phyloP scores from a whole-genome alignment of 2,113 vertebrate genomes.

The Thalassarche chlororhynchos region DNA sequence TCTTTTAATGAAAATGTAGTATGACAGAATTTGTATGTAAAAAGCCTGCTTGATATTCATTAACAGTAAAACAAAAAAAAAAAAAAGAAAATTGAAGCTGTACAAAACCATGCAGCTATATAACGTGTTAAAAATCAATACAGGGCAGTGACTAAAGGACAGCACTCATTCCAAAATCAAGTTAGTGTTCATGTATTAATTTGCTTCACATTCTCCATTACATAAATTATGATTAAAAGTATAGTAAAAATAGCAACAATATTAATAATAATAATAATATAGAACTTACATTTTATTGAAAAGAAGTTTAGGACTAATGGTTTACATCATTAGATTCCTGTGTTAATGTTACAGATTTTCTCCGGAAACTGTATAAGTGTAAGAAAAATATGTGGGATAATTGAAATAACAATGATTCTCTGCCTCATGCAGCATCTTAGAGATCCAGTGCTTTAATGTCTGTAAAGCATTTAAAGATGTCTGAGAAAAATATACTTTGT shows the following conservation, averaged over 20 bases:
- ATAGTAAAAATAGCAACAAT: background rate
- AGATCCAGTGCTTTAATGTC: background rate
- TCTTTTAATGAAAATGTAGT: background rate
- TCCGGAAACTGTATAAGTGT: background rate
- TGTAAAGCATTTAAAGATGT: background rate
- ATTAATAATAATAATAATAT: background rate
- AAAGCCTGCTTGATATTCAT: background rate
- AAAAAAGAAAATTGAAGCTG: background rate
- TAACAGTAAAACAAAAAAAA: background rate
- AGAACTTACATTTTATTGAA: background rate
- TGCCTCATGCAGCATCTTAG: background rate
- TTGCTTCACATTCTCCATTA: background rate
- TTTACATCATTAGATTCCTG: background rate
- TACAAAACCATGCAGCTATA: background rate
- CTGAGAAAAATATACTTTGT: background rate
- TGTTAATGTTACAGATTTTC: background rate
- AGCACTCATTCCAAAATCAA: background rate
- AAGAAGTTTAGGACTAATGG: background rate
- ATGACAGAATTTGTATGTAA: background rate
- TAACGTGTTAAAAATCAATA: background rate
- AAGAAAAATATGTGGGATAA: background rate
- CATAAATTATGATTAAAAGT: background rate
- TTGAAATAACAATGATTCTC: background rate
- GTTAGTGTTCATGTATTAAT: background rate
- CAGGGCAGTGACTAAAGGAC: background rate